Conservation (phyloP, 2,888 invertebrate species). For the Spilosoma lubricipeda region DNA sequence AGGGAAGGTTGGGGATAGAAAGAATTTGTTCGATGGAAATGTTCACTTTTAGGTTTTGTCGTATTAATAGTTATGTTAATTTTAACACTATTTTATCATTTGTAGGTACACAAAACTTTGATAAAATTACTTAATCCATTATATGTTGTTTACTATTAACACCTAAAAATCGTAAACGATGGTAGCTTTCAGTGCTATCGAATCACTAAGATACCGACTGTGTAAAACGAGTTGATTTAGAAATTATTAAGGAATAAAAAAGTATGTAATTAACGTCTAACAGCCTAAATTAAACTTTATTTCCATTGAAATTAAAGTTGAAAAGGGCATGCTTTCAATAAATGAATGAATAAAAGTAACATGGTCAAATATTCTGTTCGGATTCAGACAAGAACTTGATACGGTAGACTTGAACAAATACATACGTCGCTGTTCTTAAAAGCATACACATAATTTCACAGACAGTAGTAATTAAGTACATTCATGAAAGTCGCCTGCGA, state of each 20-base stretch:
- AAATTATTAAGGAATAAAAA: background rate
- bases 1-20: constrained; percentile 46
- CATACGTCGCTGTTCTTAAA: background rate
- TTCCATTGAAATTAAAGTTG: too few relatives aligned
- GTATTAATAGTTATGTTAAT: constrained; percentile 34
- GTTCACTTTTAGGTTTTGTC: constrained; percentile 43
- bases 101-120: constrained; percentile 27
- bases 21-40: constrained; percentile 47
- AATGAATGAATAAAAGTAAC: background rate
- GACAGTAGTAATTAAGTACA: background rate
- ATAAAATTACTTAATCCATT: constrained; percentile 58
- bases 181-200: constrained; percentile 50
- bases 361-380: too few relatives aligned
- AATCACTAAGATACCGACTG: constrained; percentile 40
- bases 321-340: background rate
- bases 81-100: constrained; percentile 44
- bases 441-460: background rate
- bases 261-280: background rate
- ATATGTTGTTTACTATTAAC: constrained; percentile 30
- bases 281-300: background rate
- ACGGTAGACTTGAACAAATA: background rate
- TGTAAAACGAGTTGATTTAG: background rate
- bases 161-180: constrained; percentile 30
- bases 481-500: background rate
- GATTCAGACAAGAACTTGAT: too few relatives aligned